Evolutionary conservation across 2,113 vertebrate genomes (phyloP).

Genomic region (Illadopsis cleaveri): DNA sequence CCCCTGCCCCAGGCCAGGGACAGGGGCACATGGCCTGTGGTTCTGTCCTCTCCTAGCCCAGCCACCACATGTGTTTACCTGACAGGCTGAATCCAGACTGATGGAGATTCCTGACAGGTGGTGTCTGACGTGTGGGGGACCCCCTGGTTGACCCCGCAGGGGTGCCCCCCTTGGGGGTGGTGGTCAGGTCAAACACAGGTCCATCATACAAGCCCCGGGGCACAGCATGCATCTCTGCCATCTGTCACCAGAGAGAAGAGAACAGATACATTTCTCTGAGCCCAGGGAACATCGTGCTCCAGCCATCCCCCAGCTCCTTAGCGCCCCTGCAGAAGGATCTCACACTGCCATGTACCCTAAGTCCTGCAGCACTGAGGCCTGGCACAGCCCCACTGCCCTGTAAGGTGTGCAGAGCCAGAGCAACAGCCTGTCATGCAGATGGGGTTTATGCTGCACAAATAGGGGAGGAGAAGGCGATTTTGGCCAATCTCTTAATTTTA

Average conservation of each 20-base stretch:
- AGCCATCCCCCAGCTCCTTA: background rate
- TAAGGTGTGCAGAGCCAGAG: background rate
- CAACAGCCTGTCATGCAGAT: background rate
- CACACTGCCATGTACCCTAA: fast-evolving
- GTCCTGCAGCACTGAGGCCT: background rate
- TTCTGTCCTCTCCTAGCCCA: background rate
- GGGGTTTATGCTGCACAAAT: background rate
- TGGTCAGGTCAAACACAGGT: conserved; percentile 91
- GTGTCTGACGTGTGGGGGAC: conserved; percentile 90
- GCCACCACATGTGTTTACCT: conserved; percentile 72
- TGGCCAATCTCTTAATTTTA: background rate
- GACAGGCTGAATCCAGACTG: conserved; percentile 96
- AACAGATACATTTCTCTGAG: background rate
- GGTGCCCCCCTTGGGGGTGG: conserved; percentile 90
- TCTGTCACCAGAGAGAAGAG: conserved; percentile 67
- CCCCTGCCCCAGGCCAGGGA: background rate
- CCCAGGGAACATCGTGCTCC: background rate
- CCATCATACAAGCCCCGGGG: conserved; percentile 96
- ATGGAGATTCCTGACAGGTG: conserved; percentile 91
- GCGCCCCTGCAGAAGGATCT: background rate
- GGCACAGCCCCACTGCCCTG: background rate
- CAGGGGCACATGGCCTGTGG: background rate
- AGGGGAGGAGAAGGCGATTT: background rate
- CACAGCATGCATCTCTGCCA: conserved; percentile 91
- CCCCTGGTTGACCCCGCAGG: conserved; percentile 88